Percentiles rank a stretch among this genome's conserved stretches.
phyloP scores from a whole-genome alignment of 1,140 invertebrate species.

The Euura saliciscinereae region DNA sequence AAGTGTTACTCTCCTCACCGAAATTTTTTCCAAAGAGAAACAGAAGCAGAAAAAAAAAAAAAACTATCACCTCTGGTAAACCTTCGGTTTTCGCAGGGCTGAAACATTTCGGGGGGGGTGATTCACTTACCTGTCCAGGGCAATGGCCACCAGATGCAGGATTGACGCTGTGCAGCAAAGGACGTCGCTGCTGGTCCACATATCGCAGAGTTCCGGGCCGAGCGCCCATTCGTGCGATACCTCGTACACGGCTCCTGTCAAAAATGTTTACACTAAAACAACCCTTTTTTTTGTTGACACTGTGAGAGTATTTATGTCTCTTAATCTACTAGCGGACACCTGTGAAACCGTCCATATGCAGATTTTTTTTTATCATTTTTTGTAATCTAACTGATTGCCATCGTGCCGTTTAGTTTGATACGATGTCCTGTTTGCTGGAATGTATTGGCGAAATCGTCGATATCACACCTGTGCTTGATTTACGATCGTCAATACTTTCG shows the following conservation, averaged over 20 bases:
- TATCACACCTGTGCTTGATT: too few relatives aligned
- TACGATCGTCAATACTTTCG: too few relatives aligned
- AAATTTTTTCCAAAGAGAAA: background rate
- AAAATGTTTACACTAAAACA: constrained; percentile 48
- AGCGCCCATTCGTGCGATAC: constrained; percentile 75
- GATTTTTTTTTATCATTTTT: too few relatives aligned
- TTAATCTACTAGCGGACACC: background rate
- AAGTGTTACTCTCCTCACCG: constrained; percentile 10
- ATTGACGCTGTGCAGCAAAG: constrained; percentile 94
- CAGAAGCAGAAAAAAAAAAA: constrained; percentile 10
- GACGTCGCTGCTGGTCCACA: constrained; percentile 93
- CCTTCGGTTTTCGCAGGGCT: background rate
- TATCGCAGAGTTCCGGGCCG: constrained; percentile 86
- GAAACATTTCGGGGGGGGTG: background rate
- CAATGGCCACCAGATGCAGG: constrained; percentile 92
- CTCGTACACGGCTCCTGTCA: constrained; percentile 57
- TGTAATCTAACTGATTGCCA: too few relatives aligned
- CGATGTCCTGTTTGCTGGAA: too few relatives aligned
- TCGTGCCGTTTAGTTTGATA: too few relatives aligned
- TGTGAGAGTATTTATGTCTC: constrained; percentile 5
- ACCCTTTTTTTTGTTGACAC: constrained; percentile 35
- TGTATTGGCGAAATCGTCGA: too few relatives aligned
- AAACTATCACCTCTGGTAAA: background rate
- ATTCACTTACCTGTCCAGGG: constrained; percentile 80
- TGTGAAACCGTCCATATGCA: too few relatives aligned